Evolutionary conservation across 2,888 invertebrate genomes (phyloP).

Genomic region (Actias luna): DNA sequence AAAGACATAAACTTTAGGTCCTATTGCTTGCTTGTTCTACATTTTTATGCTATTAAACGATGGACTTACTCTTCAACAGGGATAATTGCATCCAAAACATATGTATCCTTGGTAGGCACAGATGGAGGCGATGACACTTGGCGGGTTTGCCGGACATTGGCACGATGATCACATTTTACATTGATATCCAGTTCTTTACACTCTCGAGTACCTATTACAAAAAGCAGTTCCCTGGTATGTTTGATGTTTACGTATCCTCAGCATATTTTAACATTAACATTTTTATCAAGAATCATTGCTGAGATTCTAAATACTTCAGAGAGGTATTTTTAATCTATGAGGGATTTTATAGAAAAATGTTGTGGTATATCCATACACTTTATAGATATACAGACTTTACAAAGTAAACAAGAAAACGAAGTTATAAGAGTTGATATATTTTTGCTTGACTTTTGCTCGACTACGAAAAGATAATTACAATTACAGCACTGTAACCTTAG

Average conservation of each 20-base stretch:
- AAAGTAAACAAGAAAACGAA: too few species aligned
- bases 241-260: neutral
- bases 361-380: too few species aligned
- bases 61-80: conserved; percentile 92
- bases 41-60: conserved; percentile 22
- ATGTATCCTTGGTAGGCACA: conserved; percentile 88
- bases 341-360: too few species aligned
- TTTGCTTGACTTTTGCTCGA: too few species aligned
- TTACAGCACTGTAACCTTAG: too few species aligned
- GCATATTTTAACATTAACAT: too few species aligned
- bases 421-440: too few species aligned
- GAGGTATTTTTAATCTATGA: too few species aligned
- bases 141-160: conserved; percentile 83
- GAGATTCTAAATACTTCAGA: too few species aligned
- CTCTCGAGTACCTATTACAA: conserved; percentile 84
- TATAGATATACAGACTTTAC: too few species aligned
- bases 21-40: conserved; percentile 11
- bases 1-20: neutral
- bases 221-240: neutral
- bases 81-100: conserved; percentile 90
- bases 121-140: conserved; percentile 79
- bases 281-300: too few species aligned
- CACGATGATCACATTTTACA: conserved; percentile 94
- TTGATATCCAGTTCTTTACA: conserved; percentile 95
- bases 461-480: too few species aligned